These are phyloP conservation scores for Drosophila mauritiana DNA, from an alignment of 1,140 invertebrate species.

Conservation along the genomic window DNA sequence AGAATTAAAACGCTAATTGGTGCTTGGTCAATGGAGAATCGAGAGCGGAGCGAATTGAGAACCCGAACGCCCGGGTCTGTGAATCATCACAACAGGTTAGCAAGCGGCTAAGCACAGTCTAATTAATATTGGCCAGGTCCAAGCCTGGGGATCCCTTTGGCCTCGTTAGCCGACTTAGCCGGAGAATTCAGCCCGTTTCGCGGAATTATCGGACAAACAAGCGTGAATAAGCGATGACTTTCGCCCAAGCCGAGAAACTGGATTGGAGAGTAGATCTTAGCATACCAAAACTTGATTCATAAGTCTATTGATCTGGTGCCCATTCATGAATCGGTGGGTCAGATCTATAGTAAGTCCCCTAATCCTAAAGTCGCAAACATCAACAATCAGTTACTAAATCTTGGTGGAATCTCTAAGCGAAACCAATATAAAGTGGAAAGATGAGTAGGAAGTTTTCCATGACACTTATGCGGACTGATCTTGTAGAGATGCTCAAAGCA, in stretches of 20 bases:
- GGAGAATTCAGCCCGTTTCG: constrained; percentile 50
- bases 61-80: constrained; percentile 22
- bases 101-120: constrained; percentile 44
- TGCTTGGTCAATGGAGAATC: constrained; percentile 35
- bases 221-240: constrained; percentile 52
- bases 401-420: neutral
- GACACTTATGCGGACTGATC: too few species aligned
- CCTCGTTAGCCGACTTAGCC: constrained; percentile 43
- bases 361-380: constrained; percentile 10
- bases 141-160: constrained; percentile 52
- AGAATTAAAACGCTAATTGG: constrained; percentile 71
- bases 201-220: constrained; percentile 36
- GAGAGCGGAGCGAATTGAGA: constrained; percentile 54
- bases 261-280: constrained; percentile 19
- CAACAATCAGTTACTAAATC: neutral
- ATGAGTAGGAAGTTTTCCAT: neutral
- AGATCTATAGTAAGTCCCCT: constrained; percentile 13
- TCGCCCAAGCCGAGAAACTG: constrained; percentile 24
- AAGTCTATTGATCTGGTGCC: constrained; percentile 11
- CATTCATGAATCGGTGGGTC: constrained; percentile 38
- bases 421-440: neutral
- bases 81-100: constrained; percentile 50
- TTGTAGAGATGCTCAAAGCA: neutral
- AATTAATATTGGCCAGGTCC: constrained; percentile 57
- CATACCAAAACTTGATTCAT: constrained; percentile 14